These are phyloP conservation scores for Carterocephalus palaemon DNA, from an alignment of 2,888 invertebrate genomes.

Conservation along the genomic window DNA sequence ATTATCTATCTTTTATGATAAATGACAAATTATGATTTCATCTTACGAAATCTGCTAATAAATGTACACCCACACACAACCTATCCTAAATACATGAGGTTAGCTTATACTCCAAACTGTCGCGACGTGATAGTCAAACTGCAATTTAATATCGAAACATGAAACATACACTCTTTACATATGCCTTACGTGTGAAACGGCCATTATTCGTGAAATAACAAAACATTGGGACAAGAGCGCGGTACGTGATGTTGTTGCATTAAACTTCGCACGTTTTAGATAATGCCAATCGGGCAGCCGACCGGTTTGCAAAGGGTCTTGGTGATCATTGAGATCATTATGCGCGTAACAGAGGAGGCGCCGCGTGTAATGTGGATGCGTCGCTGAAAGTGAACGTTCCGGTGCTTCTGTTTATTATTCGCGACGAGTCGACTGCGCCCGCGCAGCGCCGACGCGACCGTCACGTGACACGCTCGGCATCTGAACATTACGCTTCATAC, in stretches of 20 bases:
- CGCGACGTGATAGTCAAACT: no score
- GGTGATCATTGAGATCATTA: slow-evolving; percentile 18
- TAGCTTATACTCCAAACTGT: no score
- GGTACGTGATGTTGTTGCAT: not conserved
- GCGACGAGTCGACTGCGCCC: slow-evolving; percentile 40
- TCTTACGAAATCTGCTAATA: no score
- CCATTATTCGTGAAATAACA: slow-evolving; percentile 7
- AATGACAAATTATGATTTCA: not conserved
- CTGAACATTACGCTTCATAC: slow-evolving; percentile 41
- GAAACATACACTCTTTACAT: no score
- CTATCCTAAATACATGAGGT: no score
- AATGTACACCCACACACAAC: no score
- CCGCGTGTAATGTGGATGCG: slow-evolving; percentile 49
- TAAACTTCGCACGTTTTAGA: slow-evolving; percentile 32
- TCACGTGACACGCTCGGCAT: slow-evolving; percentile 57
- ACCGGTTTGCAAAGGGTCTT: slow-evolving; percentile 39
- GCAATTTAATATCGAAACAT: no score
- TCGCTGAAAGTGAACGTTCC: slow-evolving; percentile 73
- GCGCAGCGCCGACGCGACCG: no score
- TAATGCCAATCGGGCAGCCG: slow-evolving; percentile 32
- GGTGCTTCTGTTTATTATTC: slow-evolving; percentile 72
- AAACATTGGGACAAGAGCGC: no score
- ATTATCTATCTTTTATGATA: not conserved
- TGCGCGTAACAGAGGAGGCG: slow-evolving; percentile 39
- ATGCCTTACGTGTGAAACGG: not conserved